Evolutionary conservation across 2,797 vertebrate genomes (phyloP), one percentile per base, ranked within the genome.

Genomic region (Microctenopoma stevenorrisi): DNA sequence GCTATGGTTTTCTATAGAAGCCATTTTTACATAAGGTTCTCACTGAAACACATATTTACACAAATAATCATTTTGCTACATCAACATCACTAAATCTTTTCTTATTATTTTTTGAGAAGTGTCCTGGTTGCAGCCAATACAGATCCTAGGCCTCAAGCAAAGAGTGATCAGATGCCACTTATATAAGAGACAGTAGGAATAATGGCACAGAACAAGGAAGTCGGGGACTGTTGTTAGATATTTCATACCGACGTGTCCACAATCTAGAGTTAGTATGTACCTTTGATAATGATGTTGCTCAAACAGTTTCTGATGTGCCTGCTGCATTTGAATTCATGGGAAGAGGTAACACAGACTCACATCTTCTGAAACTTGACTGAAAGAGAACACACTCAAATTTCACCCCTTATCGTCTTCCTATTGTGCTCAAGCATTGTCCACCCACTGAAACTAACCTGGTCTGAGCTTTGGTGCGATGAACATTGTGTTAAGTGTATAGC

Each of bases 251-350:
- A 42, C 43, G 35, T 64, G 61, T 70, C 16, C 33, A 16, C 50
- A 33, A 9, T 7, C 13, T 15, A 12, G 37, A 57, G 37, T 18
- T 22, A 22, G 22, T 7, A 11, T 33, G 30, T 16, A 7, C 4
- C 13, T 33, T 64, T 55, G 90, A 94, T 83, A 92, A 15, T 30
- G 74, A 89, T 85, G 82, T 55, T 12, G 75, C 68, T 68, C 78
- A 89, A 92, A 88, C 82, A 68, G 89, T 92, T 92, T 78, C 14
- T 72, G 78, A 76, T 64, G 72, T 76, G 42, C 59, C 55, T 44
- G 58, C 72, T 72, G 14, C 63, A 52, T 78, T 78, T 72, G 74
- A 54, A 59, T 54, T 9, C 18, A 26, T 54, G 83, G 88, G 84
- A 68, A 85, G 80, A 67, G 75, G 78, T 48, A 22, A 61, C 14